Evolutionary conservation across 1,140 invertebrate genomes (phyloP).

Genomic region (Pinna nobilis): DNA sequence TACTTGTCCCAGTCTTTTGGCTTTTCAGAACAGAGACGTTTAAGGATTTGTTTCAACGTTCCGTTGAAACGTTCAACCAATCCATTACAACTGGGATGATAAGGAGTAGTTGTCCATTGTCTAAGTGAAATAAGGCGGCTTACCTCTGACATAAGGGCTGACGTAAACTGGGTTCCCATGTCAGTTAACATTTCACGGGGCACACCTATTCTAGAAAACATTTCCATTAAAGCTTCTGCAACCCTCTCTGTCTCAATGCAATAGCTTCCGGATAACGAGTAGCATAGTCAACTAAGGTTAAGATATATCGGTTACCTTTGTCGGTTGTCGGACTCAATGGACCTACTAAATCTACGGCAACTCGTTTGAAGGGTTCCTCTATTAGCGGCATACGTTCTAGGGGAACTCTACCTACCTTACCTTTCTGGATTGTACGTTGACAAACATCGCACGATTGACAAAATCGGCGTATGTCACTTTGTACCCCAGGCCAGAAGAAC

Average conservation of each 20-base stretch:
- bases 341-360: background rate
- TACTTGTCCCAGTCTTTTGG: conserved; percentile 64
- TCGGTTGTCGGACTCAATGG: background rate
- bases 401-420: background rate
- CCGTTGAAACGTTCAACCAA: conserved; percentile 59
- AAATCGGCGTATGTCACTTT: conserved; percentile 22
- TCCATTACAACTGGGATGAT: conserved; percentile 57
- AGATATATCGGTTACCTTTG: conserved; percentile 26
- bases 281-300: conserved; percentile 42
- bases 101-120: conserved; percentile 37
- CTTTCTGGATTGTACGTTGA: background rate
- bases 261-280: conserved; percentile 43
- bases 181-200: conserved; percentile 72
- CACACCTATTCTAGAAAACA: conserved; percentile 72
- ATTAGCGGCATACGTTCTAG: conserved; percentile 22
- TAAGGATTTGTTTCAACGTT: conserved; percentile 54
- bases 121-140: conserved; percentile 24
- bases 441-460: background rate
- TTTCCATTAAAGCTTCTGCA: conserved; percentile 55
- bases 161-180: conserved; percentile 47
- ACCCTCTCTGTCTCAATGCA: conserved; percentile 38
- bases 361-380: conserved; percentile 1
- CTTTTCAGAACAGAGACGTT: conserved; percentile 46
- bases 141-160: conserved; percentile 35
- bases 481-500: conserved; percentile 46